Conservation (phyloP, 1,140 invertebrate species). For the Pectinophora gossypiella region DNA sequence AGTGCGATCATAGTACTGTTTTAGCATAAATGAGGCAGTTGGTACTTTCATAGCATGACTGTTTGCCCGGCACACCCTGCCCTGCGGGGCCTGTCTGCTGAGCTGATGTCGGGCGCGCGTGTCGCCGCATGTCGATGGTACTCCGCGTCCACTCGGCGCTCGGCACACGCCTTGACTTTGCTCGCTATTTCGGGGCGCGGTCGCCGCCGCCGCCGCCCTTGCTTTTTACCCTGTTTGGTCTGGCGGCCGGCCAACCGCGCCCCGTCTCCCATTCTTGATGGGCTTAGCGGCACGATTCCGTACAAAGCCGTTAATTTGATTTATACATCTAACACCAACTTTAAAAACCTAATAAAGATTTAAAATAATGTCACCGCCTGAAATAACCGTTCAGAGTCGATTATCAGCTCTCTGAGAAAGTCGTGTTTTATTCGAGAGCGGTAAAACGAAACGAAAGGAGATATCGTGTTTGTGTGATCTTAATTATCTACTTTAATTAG, state of each 20-base stretch:
- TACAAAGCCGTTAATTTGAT: conserved; percentile 23
- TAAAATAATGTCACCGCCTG: background rate
- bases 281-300: conserved; percentile 8
- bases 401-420: conserved; percentile 5
- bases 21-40: background rate
- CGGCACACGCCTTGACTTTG: conserved; percentile 64
- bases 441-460: background rate
- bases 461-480: background rate
- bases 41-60: background rate
- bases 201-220: conserved; percentile 60
- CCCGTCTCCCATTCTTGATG: conserved; percentile 25
- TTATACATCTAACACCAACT: conserved; percentile 7
- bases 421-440: conserved; percentile 2
- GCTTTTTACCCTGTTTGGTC: conserved; percentile 71
- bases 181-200: conserved; percentile 66
- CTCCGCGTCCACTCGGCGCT: background rate
- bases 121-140: too few species aligned
- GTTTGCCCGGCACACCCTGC: background rate
- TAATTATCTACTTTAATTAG: conserved; percentile 1
- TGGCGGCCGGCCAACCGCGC: conserved; percentile 63
- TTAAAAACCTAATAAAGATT: background rate
- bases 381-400: background rate
- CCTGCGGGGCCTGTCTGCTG: background rate
- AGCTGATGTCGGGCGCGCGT: too few species aligned
- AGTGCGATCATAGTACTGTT: background rate